Evolutionary conservation across 2,113 vertebrate species (phyloP), one percentile per base, ranked within the genome.

Genomic region (Apteryx mantelli): DNA sequence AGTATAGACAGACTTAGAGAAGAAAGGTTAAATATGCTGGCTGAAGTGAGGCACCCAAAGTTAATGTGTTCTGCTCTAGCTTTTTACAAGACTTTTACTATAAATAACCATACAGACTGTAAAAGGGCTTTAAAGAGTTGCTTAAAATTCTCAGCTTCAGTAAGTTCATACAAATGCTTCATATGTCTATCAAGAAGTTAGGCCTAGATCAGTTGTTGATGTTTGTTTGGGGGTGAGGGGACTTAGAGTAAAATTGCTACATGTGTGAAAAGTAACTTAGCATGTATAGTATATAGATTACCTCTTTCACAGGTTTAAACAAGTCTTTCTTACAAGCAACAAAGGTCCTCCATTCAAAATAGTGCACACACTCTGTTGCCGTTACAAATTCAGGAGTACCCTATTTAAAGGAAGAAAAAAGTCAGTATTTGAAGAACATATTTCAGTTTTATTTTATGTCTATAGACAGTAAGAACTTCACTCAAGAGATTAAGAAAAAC

Each of bases 281-380:
- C 40, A 52, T 3, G 7, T 5, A 28, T 6, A 69, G 65, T 36
- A 63, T 20, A 76, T 13, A 76, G 9, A 55, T 97, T 98, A 99
- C 99, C 99, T 99, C 99, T 97, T 99, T 99, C 30, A 97, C 97
- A 6, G 99, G 99, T 97, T 98, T 99, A 97, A 99, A 99, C 82
- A 88, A 98, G 42, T 99, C 97, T 38, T 97, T 99, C 92, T 97
- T 99, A 98, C 99, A 99, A 89, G 99, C 99, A 28, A 97, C 56
- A 44, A 98, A 98, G 5, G 99, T 99, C 95, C 98, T 99, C 99
- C 99, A 99, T 92, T 99, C 99, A 75, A 99, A 99, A 97, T 99
- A 99, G 94, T 99, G 98, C 56, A 99, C 98, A 73, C 99, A 99
- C 65, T 98, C 98, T 9, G 98, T 98, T 68, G 98, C 84, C 1